Conservation (phyloP, 30 jellyfish, hydroid and myxozoan species). For the Turritopsis rubra region DNA sequence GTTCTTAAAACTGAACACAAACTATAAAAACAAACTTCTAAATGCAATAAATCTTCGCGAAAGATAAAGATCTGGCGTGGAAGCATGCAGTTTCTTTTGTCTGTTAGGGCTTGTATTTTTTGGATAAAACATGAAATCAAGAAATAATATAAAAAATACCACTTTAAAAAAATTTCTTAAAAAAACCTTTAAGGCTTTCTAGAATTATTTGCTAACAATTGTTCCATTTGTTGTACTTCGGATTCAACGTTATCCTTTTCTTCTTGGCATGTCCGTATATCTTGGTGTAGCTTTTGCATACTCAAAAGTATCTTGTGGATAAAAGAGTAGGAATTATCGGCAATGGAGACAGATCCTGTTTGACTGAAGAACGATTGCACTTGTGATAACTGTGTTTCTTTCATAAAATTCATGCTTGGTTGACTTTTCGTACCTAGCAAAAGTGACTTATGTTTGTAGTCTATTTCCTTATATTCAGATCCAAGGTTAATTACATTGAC, state of each 20-base stretch:
- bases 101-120: background rate
- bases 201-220: background rate
- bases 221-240: background rate
- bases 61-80: no score
- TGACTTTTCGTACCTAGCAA: background rate
- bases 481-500: background rate
- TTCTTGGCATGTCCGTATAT: background rate
- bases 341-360: background rate
- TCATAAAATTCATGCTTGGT: background rate
- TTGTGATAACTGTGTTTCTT: background rate
- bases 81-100: no score
- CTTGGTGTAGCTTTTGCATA: background rate
- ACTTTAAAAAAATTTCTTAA: no score
- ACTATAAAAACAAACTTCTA: no score
- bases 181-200: background rate
- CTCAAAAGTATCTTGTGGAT: background rate
- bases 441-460: background rate
- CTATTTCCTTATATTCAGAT: background rate
- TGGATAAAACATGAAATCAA: background rate
- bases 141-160: no score
- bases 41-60: no score
- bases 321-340: background rate
- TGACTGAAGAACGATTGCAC: background rate
- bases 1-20: no score
- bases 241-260: background rate